These are phyloP conservation scores for Loris lydekkerianus DNA, from an alignment of 2,797 vertebrate species.

Conservation along the genomic window DNA sequence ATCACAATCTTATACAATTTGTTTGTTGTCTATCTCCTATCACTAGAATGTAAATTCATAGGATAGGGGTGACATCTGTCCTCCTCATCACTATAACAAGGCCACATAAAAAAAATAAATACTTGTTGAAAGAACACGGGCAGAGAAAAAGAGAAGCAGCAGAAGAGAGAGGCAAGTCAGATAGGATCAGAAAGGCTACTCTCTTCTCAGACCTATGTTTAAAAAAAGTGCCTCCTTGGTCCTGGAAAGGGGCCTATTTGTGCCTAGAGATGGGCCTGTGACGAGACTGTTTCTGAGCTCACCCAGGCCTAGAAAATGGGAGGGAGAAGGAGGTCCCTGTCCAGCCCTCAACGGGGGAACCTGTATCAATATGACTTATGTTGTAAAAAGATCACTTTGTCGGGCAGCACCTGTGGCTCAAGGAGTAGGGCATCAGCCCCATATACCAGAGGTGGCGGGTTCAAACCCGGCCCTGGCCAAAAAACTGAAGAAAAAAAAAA, in stretches of 20 bases:
- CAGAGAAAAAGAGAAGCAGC: not conserved
- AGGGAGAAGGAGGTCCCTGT: no score
- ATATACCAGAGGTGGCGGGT: no score
- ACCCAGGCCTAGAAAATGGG: no score
- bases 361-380: not conserved
- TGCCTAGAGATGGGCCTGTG: no score
- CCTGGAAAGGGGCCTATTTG: no score
- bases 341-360: no score
- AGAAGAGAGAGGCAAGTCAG: not conserved
- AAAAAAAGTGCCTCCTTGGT: no score
- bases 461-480: no score
- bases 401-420: no score
- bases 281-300: no score
- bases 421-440: no score
- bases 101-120: conserved; percentile 10
- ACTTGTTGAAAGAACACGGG: not conserved
- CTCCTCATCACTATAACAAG: not conserved
- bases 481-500: not conserved
- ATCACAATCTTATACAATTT: not conserved
- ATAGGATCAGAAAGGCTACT: not conserved
- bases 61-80: not conserved
- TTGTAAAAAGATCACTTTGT: not conserved
- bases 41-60: not conserved
- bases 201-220: not conserved
- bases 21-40: not conserved